These are phyloP conservation scores for Pristionchus entomophagus DNA, from an alignment of 2,888 invertebrate genomes.

Conservation along the genomic window DNA sequence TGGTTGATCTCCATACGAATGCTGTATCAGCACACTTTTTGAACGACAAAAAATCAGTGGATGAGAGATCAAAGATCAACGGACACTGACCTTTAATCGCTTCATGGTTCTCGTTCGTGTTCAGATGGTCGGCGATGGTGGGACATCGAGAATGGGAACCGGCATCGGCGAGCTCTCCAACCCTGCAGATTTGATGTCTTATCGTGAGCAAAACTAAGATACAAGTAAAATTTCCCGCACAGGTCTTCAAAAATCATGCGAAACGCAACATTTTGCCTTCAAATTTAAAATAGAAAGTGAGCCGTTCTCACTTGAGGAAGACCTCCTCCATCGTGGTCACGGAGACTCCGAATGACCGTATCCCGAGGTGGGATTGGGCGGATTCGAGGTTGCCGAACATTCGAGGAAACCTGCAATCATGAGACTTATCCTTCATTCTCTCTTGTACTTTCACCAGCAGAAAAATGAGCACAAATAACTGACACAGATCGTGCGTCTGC, in stretches of 20 bases:
- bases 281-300: no score
- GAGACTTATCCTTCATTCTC: no score
- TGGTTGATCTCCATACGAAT: no score
- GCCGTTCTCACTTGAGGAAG: slow-evolving; percentile 83
- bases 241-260: no score
- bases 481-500: not conserved
- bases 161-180: not conserved
- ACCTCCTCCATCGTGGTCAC: slow-evolving; percentile 92
- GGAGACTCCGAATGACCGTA: slow-evolving; percentile 87
- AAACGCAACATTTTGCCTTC: no score
- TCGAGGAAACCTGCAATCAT: slow-evolving; percentile 77
- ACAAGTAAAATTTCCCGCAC: no score
- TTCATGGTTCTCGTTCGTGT: no score
- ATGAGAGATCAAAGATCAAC: not conserved
- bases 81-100: no score
- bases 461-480: not conserved
- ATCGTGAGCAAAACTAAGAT: no score
- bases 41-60: no score
- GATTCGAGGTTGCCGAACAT: slow-evolving; percentile 84
- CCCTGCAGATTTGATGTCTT: not conserved
- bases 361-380: slow-evolving; percentile 81
- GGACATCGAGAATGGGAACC: not conserved
- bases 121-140: not conserved
- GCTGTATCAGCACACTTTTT: no score
- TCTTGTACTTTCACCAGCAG: no score